Evolutionary conservation across 23 tunicate genomes (phyloP), one percentile per base, ranked within the genome.

Genomic region (Ciona savignyi): DNA sequence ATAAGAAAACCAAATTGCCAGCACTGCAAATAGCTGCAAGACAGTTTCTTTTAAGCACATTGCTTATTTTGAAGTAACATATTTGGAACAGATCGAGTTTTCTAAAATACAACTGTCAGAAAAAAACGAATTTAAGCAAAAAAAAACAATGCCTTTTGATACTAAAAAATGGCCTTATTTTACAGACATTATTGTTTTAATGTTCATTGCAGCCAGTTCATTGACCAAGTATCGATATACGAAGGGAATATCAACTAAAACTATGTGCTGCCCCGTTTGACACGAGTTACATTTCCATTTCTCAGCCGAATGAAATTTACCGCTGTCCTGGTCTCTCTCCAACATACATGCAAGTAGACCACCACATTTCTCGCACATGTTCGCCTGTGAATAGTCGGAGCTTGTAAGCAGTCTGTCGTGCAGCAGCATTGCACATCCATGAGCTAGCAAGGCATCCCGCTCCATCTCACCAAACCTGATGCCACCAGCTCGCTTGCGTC

Each of bases 391-490:
- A 9, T 62, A 74, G 61, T 91, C 97, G 0, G 97, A 91, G 32
- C 63, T 74, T 21, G 65, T 32, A 30, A 91, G 27, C 2, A 91
- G 80, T 22, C 97, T 70, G 60, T 91, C 97, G 30, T 84, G 83
- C 1, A 84, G 66, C 1, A 85, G 72, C 74, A 74, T 79, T 29
- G 89, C 84, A 29, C 91, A 79, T 2, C 95, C 99, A 63, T 95
- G 99, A 29, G 99, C 79, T 23, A 89, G 75, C 34, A 95, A 33
- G 1, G 96, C 99, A 56, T 95, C 99, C 35, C 99, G 78, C 61
- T 95, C 99, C 99, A 95, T 95, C 67, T 95, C 99, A 20, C 99
- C 99, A 71, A 95, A 83, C 0, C 99, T 74, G 32, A 95, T 75
- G 26, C 99, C 99, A 42, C 99, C 99, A 4, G 76, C 85, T 4